Base-by-base conservation (phyloP, 2,797 vertebrate species). In the Huso huso region DNA sequence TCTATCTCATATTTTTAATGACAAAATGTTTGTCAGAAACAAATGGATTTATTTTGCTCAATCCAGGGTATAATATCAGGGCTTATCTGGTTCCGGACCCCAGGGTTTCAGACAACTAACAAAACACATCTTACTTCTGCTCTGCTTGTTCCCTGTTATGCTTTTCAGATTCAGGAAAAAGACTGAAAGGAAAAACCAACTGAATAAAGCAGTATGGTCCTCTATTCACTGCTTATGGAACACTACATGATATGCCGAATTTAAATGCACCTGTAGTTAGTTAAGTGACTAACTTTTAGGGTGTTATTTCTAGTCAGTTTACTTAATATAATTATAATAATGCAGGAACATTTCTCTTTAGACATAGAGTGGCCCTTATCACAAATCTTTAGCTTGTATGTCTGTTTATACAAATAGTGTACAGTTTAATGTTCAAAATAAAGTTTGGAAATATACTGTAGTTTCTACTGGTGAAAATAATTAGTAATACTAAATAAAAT, bases 91-190 rank as follows among this genome's bases (percentile, higher is more conserved):
- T 94, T 94, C 94, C 90, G 90, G 90, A 87, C 89, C 86, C 86
- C 84, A 81, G 87, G 89, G 91, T 84, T 92, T 92, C 90, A 94
- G 92, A 93, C 91, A 74, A 84, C 90, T 89, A 91, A 95, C 93
- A 95, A 94, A 94, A 94, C 90, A 90, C 88, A 75, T 89, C 87
- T 95, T 94, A 94, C 89, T 94, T 95, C 91, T 91, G 92, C 92
- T 93, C 92, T 90, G 87, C 82, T 92, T 88, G 83, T 65, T 75
- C 72, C 77, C 86, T 86, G 91, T 89, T 92, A 94, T 93, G 88
- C 90, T 90, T 91, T 93, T 92, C 89, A 92, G 86, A 90, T 51
- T 76, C 87, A 87, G 84, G 85, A 86, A 85, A 83, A 74, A 82
- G 75, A 88, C 80, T 78, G 82, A 80, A 85, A 90, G 81, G 77